A percentile compares a stretch with the other conserved stretches of the same genome.
Conservation (phyloP, 2,888 invertebrate genomes). For the Spialia ferax region DNA sequence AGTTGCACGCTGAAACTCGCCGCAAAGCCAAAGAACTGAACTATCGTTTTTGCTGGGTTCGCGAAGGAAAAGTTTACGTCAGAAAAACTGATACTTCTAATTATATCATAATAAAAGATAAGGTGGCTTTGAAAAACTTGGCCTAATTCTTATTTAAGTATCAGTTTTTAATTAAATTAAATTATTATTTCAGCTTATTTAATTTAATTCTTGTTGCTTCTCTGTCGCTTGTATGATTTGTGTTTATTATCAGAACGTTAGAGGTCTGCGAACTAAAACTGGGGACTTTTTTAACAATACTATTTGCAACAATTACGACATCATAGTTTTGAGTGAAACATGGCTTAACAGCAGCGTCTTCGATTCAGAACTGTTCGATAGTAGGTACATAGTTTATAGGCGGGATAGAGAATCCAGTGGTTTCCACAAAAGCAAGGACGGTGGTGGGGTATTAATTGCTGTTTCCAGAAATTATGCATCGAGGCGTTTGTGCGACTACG, state of each 20-base stretch:
- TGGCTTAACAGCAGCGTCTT: slow-evolving; percentile 12
- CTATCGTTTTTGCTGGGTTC: slow-evolving; percentile 7
- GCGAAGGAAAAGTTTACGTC: slow-evolving; percentile 5
- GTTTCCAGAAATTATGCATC: slow-evolving; percentile 25
- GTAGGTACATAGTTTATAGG: slow-evolving; percentile 1
- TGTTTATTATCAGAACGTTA: slow-evolving; percentile 16
- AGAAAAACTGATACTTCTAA: slow-evolving; percentile 5
- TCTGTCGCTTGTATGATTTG: background rate
- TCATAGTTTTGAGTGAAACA: background rate
- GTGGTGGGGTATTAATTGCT: slow-evolving; percentile 37
- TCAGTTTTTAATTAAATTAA: background rate
- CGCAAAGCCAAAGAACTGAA: background rate
- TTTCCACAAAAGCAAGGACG: slow-evolving; percentile 9
- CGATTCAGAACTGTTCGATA: background rate
- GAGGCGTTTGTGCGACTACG: background rate
- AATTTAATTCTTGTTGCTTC: background rate
- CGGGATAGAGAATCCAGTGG: slow-evolving; percentile 9
- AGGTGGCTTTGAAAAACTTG: background rate
- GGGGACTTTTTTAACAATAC: background rate
- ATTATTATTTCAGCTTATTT: background rate
- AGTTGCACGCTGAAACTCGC: slow-evolving; percentile 5
- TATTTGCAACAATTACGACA: background rate
- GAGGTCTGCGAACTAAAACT: slow-evolving; percentile 14
- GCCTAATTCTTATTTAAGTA: background rate
- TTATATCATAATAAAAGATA: slow-evolving; percentile 1